phyloP scores from a whole-genome alignment of 2,888 invertebrate species.

The Chloroclysta siterata region DNA sequence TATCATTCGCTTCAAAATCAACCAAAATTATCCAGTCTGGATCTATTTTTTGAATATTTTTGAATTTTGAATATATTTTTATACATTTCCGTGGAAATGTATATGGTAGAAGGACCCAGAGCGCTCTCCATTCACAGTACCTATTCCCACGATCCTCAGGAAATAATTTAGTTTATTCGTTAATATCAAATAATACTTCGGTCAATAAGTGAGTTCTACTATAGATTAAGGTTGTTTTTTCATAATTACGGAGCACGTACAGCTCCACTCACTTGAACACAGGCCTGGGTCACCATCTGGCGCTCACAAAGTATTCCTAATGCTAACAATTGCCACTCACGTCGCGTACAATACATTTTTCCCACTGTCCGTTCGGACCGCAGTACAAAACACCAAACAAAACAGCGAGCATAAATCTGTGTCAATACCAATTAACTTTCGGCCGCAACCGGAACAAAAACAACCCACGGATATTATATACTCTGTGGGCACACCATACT shows the following conservation, averaged over 20 bases:
- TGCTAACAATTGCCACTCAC: slow-evolving; percentile 15
- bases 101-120: no score
- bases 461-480: slow-evolving; percentile 23
- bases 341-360: slow-evolving; percentile 31
- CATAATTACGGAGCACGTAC: background rate
- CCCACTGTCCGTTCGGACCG: slow-evolving; percentile 18
- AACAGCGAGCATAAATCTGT: slow-evolving; percentile 61
- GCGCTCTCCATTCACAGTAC: no score
- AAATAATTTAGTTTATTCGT: no score
- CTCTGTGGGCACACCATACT: slow-evolving; percentile 3
- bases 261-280: background rate
- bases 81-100: no score
- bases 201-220: no score
- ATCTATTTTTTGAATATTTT: no score
- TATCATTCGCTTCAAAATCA: no score
- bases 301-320: slow-evolving; percentile 7
- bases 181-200: no score
- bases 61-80: no score
- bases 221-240: background rate
- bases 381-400: slow-evolving; percentile 49
- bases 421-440: slow-evolving; percentile 67
- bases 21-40: no score
- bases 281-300: slow-evolving; percentile 3
- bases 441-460: slow-evolving; percentile 42
- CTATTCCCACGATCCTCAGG: no score